Conservation (phyloP, 2,888 invertebrate species). For the Prosapia bicincta region DNA sequence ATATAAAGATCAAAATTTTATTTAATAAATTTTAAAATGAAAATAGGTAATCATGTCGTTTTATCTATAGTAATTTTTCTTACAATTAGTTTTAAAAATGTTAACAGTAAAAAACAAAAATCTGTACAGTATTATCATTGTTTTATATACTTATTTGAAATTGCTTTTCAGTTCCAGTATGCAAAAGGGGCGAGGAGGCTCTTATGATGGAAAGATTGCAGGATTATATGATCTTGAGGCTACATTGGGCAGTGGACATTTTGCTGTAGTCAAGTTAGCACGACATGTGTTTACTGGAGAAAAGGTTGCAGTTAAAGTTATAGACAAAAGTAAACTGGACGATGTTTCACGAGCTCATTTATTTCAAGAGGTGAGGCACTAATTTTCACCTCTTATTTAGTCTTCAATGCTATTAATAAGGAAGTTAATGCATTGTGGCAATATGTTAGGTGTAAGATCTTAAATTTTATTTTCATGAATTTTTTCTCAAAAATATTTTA, state of each 20-base stretch:
- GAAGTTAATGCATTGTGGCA: no score
- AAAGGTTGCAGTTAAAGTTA: slow-evolving; percentile 96
- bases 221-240: slow-evolving; percentile 97
- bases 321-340: slow-evolving; percentile 97
- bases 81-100: no score
- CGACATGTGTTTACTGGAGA: slow-evolving; percentile 98
- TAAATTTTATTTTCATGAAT: no score
- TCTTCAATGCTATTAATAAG: no score
- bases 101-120: no score
- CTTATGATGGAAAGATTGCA: slow-evolving; percentile 83
- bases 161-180: slow-evolving; percentile 20
- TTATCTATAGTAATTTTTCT: no score
- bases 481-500: no score
- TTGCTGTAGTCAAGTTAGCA: slow-evolving; percentile 97
- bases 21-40: no score
- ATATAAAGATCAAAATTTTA: no score
- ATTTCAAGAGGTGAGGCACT: slow-evolving; percentile 85
- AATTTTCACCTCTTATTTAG: no score
- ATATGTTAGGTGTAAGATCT: no score
- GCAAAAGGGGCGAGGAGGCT: slow-evolving; percentile 29
- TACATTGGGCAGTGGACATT: slow-evolving; percentile 97
- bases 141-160: neutral
- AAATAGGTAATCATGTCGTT: no score
- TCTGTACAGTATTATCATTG: neutral
- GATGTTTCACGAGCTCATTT: slow-evolving; percentile 94